Evolutionary conservation across 2,797 vertebrate genomes (phyloP).

Genomic region (Siniperca obscura): DNA sequence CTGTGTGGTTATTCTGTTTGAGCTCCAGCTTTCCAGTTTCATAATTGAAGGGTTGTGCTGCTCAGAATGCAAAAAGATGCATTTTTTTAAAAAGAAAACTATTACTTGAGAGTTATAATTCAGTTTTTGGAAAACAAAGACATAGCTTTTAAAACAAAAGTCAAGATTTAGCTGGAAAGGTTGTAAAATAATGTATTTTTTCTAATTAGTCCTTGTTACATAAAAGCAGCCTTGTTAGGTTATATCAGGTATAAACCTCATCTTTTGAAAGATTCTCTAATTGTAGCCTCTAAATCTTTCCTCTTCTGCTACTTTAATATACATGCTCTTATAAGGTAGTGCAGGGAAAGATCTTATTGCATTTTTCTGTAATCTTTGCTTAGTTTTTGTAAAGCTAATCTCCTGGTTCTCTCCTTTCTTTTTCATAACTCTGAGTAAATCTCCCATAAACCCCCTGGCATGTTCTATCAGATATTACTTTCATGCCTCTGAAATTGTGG

Average conservation of each 20-base stretch:
- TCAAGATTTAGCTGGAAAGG: conserved; percentile 13
- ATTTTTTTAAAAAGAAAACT: conserved; percentile 53
- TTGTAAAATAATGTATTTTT: not conserved
- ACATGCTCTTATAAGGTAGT: conserved; percentile 71
- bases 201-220: not conserved
- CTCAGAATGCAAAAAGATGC: conserved; percentile 35
- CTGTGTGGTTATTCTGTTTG: conserved; percentile 20
- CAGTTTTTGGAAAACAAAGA: conserved; percentile 46
- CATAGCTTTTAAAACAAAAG: not conserved
- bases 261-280: conserved; percentile 35
- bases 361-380: conserved; percentile 81
- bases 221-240: conserved; percentile 21
- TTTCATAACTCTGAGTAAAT: conserved; percentile 82
- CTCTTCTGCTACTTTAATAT: conserved; percentile 23
- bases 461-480: conserved; percentile 81
- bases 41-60: conserved; percentile 61
- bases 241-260: conserved; percentile 8
- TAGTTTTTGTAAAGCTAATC: conserved; percentile 77
- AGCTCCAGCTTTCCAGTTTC: conserved; percentile 42
- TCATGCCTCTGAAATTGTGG: conserved; percentile 73
- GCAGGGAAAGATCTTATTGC: conserved; percentile 72
- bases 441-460: conserved; percentile 78
- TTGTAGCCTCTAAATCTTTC: conserved; percentile 31
- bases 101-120: conserved; percentile 32
- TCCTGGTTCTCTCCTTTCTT: conserved; percentile 72